phyloP scores from a whole-genome alignment of 2,888 invertebrate species.

The Volucella zonaria region DNA sequence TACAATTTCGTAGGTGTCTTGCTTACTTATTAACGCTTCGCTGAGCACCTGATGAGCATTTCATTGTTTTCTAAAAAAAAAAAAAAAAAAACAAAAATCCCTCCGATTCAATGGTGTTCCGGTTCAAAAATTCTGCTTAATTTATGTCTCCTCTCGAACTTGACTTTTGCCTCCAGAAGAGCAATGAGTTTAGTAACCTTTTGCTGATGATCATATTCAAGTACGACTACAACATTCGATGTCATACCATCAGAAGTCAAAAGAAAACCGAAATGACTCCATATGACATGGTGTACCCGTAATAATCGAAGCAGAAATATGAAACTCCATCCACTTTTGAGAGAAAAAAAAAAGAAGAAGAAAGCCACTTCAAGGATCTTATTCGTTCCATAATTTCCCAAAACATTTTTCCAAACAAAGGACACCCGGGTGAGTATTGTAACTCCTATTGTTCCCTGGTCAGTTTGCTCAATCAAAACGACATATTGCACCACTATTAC shows the following conservation, averaged over 20 bases:
- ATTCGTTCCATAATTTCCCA: constrained; percentile 58
- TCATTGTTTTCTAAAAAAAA: constrained; percentile 55
- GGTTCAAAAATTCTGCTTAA: constrained; percentile 69
- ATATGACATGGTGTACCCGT: constrained; percentile 47
- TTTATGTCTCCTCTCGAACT: constrained; percentile 63
- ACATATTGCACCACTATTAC: constrained; percentile 56
- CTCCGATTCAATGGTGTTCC: constrained; percentile 66
- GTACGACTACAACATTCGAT: no score
- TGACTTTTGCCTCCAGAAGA: constrained; percentile 48
- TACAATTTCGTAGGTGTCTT: constrained; percentile 58
- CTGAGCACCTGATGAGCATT: constrained; percentile 67
- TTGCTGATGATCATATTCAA: constrained; percentile 23
- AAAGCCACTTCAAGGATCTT: constrained; percentile 33
- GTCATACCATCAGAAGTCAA: constrained; percentile 32
- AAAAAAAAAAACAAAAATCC: not conserved
- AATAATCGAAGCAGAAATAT: constrained; percentile 60
- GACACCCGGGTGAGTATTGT: constrained; percentile 19
- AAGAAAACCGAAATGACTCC: constrained; percentile 29
- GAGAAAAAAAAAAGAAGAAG: not conserved
- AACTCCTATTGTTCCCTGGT: constrained; percentile 53
- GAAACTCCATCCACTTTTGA: constrained; percentile 39
- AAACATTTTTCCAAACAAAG: constrained; percentile 27
- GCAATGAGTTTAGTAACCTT: constrained; percentile 57
- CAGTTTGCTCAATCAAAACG: constrained; percentile 55
- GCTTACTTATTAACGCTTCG: constrained; percentile 61